These are phyloP conservation scores for Bilobella aurantiaca DNA, from an alignment of 1,140 invertebrate species.

Conservation along the genomic window DNA sequence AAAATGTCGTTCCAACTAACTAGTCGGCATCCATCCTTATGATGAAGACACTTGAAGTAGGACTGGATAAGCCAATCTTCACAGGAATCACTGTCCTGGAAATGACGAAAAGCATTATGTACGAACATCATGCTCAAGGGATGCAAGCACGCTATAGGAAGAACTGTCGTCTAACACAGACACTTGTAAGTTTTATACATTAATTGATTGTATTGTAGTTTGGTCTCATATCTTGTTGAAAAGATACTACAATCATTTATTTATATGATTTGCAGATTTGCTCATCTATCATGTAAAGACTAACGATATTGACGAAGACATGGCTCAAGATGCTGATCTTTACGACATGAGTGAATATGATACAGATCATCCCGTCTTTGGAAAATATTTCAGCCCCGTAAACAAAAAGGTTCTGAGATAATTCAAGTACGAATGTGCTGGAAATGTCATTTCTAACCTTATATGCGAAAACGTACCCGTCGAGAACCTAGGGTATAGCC, in stretches of 20 bases:
- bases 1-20: slow-evolving; percentile 38
- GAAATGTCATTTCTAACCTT: neutral
- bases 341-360: slow-evolving; percentile 14
- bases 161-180: slow-evolving; percentile 38
- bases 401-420: slow-evolving; percentile 13
- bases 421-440: slow-evolving; percentile 7
- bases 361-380: slow-evolving; percentile 8
- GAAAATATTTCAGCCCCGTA: neutral
- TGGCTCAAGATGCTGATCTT: neutral
- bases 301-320: slow-evolving; percentile 1
- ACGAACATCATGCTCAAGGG: slow-evolving; percentile 28
- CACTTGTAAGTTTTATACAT: no score
- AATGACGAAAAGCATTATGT: slow-evolving; percentile 39
- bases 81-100: slow-evolving; percentile 41
- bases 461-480: slow-evolving; percentile 8
- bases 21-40: slow-evolving; percentile 39
- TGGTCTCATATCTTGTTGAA: no score
- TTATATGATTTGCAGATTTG: neutral
- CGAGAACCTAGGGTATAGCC: neutral
- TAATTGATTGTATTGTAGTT: no score
- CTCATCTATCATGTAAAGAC: slow-evolving; percentile 3
- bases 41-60: slow-evolving; percentile 36
- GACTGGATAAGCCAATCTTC: slow-evolving; percentile 41
- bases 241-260: slow-evolving; percentile 39
- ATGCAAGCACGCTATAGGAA: slow-evolving; percentile 29